Base-by-base conservation (phyloP, 2,113 vertebrate genomes). In the Ellobius talpinus region DNA sequence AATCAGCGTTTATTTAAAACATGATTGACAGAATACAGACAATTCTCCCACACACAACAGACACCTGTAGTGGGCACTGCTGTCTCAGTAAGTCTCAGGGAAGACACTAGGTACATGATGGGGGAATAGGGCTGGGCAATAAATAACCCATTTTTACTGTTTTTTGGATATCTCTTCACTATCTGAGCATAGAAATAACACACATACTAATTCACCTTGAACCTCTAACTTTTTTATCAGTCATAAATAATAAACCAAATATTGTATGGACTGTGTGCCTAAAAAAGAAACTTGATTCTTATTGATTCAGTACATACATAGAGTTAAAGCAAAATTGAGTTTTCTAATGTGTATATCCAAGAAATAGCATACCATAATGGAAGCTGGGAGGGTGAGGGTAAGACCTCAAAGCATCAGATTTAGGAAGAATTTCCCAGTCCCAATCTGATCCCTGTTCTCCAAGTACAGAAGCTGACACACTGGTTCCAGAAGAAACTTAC, bases 281-380 rank as follows among this genome's bases (percentile, higher is more conserved):
- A n/a, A 94, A 72, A 74, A 4, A 85, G 61, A 55, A 97, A 92
- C 5, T 78, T 23, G 50, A 42, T 87, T 68, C 45, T 87, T 45
- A 93, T 70, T 76, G 42, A 74, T 85, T 87, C 45, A 55, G 73
- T n/a, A 91, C 7, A 16, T 85, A 90, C 74, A 52, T 55, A 78
- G n/a, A 90, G 42, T 92, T 85, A 79, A 63, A 96, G 45, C 16
- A 97, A 94, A 94, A 88, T n/a, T 85, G 85, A 81, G 16, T 8
- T 93, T 89, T 96, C 55, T 45, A 47, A 93, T n/a, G 8, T 86
- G 52, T 72, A 73, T 10, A 76, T 96, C 36, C 4, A 85, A 26
- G 87, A 93, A 63, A 5, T 31, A 58, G 58, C 14, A 81, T 88
- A n/a, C 42, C 33, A 50, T 90, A 52, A 76, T 68, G 21, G 66